phyloP scores from a whole-genome alignment of 2,113 vertebrate genomes.

The Mormyrus iriodes region DNA sequence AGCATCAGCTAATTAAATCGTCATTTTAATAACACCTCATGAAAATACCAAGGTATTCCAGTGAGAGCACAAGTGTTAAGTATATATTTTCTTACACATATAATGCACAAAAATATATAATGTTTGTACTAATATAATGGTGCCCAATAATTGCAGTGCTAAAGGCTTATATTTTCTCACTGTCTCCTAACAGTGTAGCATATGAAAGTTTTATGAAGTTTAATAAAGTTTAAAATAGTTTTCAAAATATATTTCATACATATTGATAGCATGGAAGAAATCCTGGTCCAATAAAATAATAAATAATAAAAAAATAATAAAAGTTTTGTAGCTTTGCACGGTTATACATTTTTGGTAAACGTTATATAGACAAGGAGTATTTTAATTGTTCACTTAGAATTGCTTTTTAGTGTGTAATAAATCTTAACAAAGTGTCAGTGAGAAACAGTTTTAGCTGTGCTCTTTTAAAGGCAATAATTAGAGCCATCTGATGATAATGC shows the following conservation, averaged over 20 bases:
- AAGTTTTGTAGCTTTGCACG: background rate
- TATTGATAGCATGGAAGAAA: background rate
- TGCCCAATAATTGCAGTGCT: background rate
- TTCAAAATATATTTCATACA: background rate
- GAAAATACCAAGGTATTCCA: background rate
- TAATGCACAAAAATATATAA: background rate
- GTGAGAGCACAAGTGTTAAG: background rate
- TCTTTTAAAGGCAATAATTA: slow-evolving; percentile 8
- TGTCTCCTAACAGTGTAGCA: background rate
- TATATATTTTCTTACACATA: background rate
- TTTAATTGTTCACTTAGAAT: slow-evolving; percentile 2
- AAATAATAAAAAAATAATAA: background rate
- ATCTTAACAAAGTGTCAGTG: background rate
- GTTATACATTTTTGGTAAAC: background rate
- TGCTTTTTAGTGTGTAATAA: slow-evolving; percentile 9
- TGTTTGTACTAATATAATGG: background rate
- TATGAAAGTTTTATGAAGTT: background rate
- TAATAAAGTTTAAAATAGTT: background rate
- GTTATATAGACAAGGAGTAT: background rate
- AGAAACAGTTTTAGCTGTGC: background rate
- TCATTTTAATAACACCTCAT: background rate
- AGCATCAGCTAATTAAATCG: background rate
- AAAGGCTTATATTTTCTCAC: background rate
- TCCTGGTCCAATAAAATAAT: background rate
- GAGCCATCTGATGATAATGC: background rate